Evolutionary conservation across 2,113 vertebrate species (phyloP), one percentile per base, ranked within the genome.

Genomic region (Tichodroma muraria): DNA sequence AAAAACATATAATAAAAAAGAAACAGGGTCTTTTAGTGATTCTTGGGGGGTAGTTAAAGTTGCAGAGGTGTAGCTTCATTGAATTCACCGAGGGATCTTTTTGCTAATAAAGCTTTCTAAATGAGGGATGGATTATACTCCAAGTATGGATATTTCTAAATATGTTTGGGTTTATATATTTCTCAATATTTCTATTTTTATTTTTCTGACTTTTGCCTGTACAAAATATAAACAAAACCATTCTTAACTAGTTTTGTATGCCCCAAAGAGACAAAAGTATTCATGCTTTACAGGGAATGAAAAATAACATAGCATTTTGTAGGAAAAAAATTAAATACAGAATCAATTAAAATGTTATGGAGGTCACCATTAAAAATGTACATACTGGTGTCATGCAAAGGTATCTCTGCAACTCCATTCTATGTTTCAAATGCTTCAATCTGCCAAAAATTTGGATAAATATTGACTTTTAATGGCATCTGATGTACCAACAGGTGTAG

Each of bases 181-280:
- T 94, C 88, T 95, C 94, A 95, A 77, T 80, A 94, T 89, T 89
- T 85, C 61, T 79, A 22, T 76, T 94, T 95, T 86, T 90, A 89
- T 89, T 96, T 95, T 93, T 83, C 87, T 91, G 79, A 93, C 78
- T 95, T 95, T 86, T 88, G 76, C 71, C 53, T 86, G 53, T 84
- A 92, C 25, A 77, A 86, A 90, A 71, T 40, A 79, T 6, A 85
- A 84, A 71, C 23, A 75, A 66, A 84, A 35, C 0, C 14, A 12
- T 89, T 85, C 73, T 88, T 37, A 71, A 88, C 81, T 73, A 60
- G 52, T 57, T 91, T 42, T 91, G 59, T 44, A 78, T 83, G 56
- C 21, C 57, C 19, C n/a, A 52, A 82, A 88, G 68, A 95, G 59
- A 57, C 35, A 56, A 61, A 89, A 88, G 23, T 19, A 70, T 28